phyloP scores from a whole-genome alignment of 2,797 vertebrate species.

The Tarsius wallacei region DNA sequence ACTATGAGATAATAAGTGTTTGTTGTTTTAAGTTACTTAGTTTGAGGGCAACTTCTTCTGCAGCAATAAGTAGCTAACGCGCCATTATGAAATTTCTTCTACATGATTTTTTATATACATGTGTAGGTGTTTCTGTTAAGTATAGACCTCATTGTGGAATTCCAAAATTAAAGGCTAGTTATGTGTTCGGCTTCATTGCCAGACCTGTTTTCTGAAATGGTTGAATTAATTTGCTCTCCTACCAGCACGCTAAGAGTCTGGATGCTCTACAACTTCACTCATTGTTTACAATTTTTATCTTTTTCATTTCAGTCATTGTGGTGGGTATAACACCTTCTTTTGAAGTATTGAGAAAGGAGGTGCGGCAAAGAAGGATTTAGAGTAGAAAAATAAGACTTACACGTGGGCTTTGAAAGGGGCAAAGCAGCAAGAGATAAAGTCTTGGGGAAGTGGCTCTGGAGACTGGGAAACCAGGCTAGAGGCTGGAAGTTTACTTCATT shows the following conservation, averaged over 20 bases:
- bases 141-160: neutral
- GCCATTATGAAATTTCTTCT: neutral
- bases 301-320: neutral
- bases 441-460: neutral
- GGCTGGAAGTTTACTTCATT: neutral
- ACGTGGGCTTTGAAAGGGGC: neutral
- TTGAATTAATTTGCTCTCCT: neutral
- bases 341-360: neutral
- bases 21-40: neutral
- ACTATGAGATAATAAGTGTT: neutral
- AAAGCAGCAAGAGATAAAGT: neutral
- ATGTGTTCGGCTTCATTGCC: neutral
- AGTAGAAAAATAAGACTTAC: neutral
- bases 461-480: neutral
- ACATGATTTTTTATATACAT: neutral
- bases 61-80: neutral
- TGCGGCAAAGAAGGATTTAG: neutral
- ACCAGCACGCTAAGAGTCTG: neutral
- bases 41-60: neutral
- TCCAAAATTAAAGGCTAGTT: neutral
- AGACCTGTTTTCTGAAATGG: neutral
- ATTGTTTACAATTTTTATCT: neutral
- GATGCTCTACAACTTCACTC: neutral
- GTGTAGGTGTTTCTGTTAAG: neutral
- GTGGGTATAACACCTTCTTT: neutral